Base-by-base conservation (phyloP, 2,888 invertebrate genomes). In the Ischnura elegans region DNA sequence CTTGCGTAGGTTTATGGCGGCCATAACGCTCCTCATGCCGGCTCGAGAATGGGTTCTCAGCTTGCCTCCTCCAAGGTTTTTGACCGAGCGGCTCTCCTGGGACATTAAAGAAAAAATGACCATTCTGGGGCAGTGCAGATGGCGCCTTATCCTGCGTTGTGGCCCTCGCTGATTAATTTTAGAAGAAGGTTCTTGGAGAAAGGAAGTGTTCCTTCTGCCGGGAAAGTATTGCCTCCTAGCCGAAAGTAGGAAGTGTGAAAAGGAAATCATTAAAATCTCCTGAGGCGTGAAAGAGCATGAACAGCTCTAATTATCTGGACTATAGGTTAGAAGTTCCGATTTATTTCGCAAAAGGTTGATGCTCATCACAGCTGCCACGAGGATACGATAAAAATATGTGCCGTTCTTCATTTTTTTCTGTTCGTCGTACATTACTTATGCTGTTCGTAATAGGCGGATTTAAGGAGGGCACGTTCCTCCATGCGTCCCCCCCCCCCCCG, bases 21-120 rank as follows among this genome's bases (percentile, higher is more conserved):
- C 36, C 16, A 76, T 76, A 76, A 76, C 13, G 36, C 36, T 36
- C 5, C 76, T 76, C 36, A 13, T 76, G 13, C 76, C 76, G 16
- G 36, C 76, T 51, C n/a, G 76, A 76, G 76, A 36, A n/a, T 10
- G 76, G 36, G 76, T 29, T 76, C 25, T 36, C 76, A 36, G 29
- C 36, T 76, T 36, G 36, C 76, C 16, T 13, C 76, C 76, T 10
- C n/a, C 13, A 36, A 76, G 76, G 76, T 76, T 76, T 76, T 76
- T 76, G 76, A 29, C 76, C 76, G 36, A 8, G n/a, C n/a, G 61
- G 21, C 76, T 29, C 76, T 76, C 8, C 21, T 13, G 76, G 76
- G 29, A 76, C 76, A 76, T 76, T 76, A 76, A 76, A 29, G 36
- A 76, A 76, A 76, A 76, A 76, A 76, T 76, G 76, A 76, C 76